Percentiles rank a stretch among this genome's conserved stretches.
These are phyloP conservation scores for Gyps fulvus DNA, from an alignment of 2,113 vertebrate genomes.

Conservation along the genomic window DNA sequence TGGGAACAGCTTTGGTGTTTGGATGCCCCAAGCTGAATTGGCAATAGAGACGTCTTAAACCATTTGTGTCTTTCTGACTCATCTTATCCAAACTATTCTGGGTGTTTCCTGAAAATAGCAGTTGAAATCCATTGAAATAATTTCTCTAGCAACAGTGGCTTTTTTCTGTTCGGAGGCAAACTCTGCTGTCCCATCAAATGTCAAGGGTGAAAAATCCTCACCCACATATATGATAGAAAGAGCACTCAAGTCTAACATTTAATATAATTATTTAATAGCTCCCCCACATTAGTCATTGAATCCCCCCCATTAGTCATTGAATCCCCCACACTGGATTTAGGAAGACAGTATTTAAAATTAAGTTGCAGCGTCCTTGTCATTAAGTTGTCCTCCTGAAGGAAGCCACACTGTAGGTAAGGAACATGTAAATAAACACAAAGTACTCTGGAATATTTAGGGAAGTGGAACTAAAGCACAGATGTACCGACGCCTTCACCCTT, in stretches of 20 bases:
- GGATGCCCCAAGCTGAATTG: neutral
- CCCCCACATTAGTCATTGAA: neutral
- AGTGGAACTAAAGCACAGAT: neutral
- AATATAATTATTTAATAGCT: neutral
- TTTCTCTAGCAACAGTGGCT: neutral
- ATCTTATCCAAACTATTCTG: neutral
- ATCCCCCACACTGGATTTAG: neutral
- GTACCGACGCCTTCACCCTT: fast-evolving
- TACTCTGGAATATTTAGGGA: neutral
- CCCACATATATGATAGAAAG: neutral
- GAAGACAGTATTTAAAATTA: neutral
- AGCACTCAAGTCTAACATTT: neutral
- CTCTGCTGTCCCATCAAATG: neutral
- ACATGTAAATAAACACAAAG: conserved; percentile 7
- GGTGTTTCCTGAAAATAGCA: neutral
- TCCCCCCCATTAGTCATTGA: neutral
- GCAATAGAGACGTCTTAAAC: neutral
- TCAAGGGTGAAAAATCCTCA: neutral
- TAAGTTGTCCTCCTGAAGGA: neutral
- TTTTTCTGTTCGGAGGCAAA: neutral
- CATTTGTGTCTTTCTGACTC: neutral
- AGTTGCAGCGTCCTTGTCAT: neutral
- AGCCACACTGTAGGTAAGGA: neutral
- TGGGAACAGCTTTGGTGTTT: neutral
- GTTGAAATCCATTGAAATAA: neutral